Evolutionary conservation across 2,113 vertebrate genomes (phyloP).

Genomic region (Peromyscus californicus): DNA sequence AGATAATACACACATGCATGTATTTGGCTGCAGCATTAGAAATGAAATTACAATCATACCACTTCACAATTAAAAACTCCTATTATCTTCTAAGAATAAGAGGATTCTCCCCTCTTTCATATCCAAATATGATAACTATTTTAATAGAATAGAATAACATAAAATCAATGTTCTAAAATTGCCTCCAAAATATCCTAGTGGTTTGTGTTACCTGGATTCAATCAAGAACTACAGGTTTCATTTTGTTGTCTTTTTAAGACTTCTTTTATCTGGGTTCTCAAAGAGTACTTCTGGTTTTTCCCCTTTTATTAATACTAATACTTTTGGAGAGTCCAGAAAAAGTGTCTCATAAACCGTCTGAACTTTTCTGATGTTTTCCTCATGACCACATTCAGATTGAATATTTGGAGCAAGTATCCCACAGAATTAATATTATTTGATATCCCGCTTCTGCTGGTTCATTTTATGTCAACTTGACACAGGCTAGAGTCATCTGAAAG

Average conservation of each 20-base stretch:
- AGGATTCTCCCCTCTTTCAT: slow-evolving; percentile 24
- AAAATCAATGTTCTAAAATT: slow-evolving; percentile 23
- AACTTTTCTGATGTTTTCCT: slow-evolving; percentile 46
- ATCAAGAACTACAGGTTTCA: slow-evolving; percentile 34
- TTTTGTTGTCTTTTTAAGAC: slow-evolving; percentile 51
- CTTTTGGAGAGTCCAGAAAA: slow-evolving; percentile 32
- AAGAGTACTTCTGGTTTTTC: slow-evolving; percentile 35
- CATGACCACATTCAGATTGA: slow-evolving; percentile 49
- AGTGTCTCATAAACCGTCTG: slow-evolving; percentile 20
- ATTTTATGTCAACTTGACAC: background rate
- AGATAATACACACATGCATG: background rate
- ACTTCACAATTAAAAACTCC: slow-evolving; percentile 53
- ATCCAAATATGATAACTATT: slow-evolving; percentile 53
- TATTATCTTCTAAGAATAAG: slow-evolving; percentile 43
- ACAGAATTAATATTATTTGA: slow-evolving; percentile 24
- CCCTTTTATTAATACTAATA: slow-evolving; percentile 7
- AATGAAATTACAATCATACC: slow-evolving; percentile 48
- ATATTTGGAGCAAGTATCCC: background rate
- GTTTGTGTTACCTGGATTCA: slow-evolving; percentile 31
- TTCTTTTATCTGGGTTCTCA: slow-evolving; percentile 10
- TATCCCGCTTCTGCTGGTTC: background rate
- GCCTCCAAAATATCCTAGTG: slow-evolving; percentile 33
- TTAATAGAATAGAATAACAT: slow-evolving; percentile 31
- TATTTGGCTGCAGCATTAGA: slow-evolving; percentile 38
- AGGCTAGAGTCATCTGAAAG: background rate